A percentile compares a stretch with the other conserved stretches of the same genome.
phyloP scores from a whole-genome alignment of 2,888 invertebrate genomes.

The Aporophyla nigra region DNA sequence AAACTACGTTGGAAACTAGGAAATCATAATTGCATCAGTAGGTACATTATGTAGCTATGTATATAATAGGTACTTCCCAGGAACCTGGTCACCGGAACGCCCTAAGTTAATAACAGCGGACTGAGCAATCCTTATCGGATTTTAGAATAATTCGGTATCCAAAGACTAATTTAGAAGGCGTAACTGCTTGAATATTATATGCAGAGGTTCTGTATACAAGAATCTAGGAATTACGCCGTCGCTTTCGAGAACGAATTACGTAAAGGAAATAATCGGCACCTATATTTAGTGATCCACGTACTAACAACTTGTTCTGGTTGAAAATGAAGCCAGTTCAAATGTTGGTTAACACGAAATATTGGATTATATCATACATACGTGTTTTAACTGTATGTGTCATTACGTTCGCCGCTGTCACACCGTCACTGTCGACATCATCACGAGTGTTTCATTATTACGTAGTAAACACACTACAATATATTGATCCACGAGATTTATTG shows the following conservation, averaged over 20 bases:
- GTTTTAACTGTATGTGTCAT: constrained; percentile 26
- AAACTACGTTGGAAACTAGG: not conserved
- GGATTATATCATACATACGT: constrained; percentile 52
- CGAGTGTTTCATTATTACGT: constrained; percentile 3
- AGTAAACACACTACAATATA: constrained; percentile 4
- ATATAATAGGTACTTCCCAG: not conserved
- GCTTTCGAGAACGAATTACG: not conserved
- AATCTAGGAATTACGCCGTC: not conserved
- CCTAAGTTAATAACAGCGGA: not conserved
- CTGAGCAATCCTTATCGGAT: not conserved
- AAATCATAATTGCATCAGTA: not conserved
- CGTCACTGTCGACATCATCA: constrained; percentile 21
- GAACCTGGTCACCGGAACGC: too few relatives aligned
- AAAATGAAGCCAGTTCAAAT: constrained; percentile 27
- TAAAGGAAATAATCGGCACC: not conserved
- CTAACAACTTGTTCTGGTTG: constrained; percentile 25
- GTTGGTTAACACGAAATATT: constrained; percentile 37
- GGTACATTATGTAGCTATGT: too few relatives aligned
- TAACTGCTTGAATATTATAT: too few relatives aligned
- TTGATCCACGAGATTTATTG: not conserved
- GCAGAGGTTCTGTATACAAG: too few relatives aligned
- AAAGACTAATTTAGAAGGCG: too few relatives aligned
- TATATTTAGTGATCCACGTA: not conserved
- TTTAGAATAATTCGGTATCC: not conserved
- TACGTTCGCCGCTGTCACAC: constrained; percentile 28